Base-by-base conservation (phyloP, 2,797 vertebrate genomes). In the Pseudochirops corinnae region DNA sequence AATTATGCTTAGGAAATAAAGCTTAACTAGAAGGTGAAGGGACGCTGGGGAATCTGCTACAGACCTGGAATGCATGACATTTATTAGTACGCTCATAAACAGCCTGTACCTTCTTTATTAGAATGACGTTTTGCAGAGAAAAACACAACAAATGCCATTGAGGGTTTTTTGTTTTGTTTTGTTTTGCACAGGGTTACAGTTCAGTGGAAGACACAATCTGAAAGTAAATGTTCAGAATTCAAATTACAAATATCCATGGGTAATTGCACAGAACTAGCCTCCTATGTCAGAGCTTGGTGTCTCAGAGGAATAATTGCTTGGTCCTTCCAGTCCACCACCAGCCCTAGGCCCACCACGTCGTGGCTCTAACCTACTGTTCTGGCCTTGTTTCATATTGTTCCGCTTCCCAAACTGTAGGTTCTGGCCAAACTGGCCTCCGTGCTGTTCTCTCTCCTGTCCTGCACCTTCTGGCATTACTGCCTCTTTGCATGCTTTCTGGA, bases 61-160 rank as follows among this genome's bases (percentile, higher is more conserved):
- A 90, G 94, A 92, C 67, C 90, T 1, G 0, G 91, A 92, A 91
- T n/a, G 58, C 92, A 50, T 24, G 95, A 52, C 29, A 90, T 92
- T 94, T 93, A 93, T 53, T 39, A 95, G 74, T 10, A 91, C n/a
- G 31, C 24, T 56, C 92, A 92, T 74, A 93, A 96, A 90, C 57
- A 96, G 93, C 39, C 31, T 26, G 13, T 7, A 21, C 5, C 0
- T 92, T 26, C 60, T 55, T 90, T 16, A 46, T 26, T n/a, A 90
- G 87, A 55, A 95, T 5, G 55, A 55, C 31, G 91, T 90, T 95
- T 94, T 95, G 67, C 94, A 92, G 92, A 93, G 96, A 93, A 95
- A 94, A 18, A 9, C 0, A 53, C 0, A 91, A 90, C 52, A 93
- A 95, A 90, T 58, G 56, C 93, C 52, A 9, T 55, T 93, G 56